Evolutionary conservation across 2,888 invertebrate genomes (phyloP), one percentile per base, ranked within the genome.

Genomic region (Ferrisia virgata): DNA sequence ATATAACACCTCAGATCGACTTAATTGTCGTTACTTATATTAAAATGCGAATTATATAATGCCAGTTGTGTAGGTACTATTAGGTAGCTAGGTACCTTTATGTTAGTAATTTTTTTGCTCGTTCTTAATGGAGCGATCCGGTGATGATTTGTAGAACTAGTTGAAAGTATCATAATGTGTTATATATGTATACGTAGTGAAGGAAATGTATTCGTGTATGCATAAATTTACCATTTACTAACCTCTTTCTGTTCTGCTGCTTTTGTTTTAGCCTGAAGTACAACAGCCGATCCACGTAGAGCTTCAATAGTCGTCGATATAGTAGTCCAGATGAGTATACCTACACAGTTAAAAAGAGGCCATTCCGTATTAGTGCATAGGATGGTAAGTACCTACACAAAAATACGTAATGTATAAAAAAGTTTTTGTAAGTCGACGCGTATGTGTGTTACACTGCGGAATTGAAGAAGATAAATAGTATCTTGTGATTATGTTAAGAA

Each of bases 151-250:
- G 53, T 53, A 13, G 53, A 69, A 69, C 69, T 33, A 69, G 69
- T 64, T 64, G 11, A 33, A 18, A 28, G 69, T 13, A n/a, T 4
- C 4, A 13, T 31, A 47, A 47, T 4, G 15, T 69, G n/a, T n/a
- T n/a, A n/a, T n/a, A n/a, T n/a, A n/a, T n/a, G n/a, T n/a, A n/a
- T n/a, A n/a, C n/a, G n/a, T n/a, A n/a, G n/a, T n/a, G n/a, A n/a
- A n/a, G 53, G 22, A 53, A 53, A 22, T 53, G 53, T 18, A 53
- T 22, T 22, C 22, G 53, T 53, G 22, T 69, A 25, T 22, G 2
- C 31, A 31, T 69, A 13, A 69, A 69, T 69, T 31, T 90, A 90
- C 0, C 89, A 84, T 0, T 89, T 88, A 78, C 69, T 82, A 82
- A 85, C 86, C 85, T 85, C 85, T 79, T 80, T 85, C 83, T 22